A percentile compares a stretch with the other conserved stretches of the same genome.
phyloP scores from a whole-genome alignment of 92 coral and sea anemone species.

The Siderastrea siderea region DNA sequence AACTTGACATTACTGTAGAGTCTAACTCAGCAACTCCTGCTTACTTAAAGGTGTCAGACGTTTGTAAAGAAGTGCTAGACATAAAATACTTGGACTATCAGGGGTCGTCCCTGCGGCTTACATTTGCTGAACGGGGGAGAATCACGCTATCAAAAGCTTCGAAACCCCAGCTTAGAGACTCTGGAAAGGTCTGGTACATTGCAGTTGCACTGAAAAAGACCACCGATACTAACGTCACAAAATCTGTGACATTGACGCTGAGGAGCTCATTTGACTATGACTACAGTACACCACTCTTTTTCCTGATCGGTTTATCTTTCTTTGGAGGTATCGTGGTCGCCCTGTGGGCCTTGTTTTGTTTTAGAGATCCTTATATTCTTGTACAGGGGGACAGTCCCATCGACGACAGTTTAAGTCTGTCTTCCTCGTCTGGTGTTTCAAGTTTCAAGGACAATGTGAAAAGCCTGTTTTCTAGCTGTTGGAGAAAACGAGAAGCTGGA shows the following conservation, averaged over 20 bases:
- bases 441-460: constrained; percentile 16
- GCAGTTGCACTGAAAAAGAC: constrained; percentile 69
- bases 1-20: constrained; percentile 80
- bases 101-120: constrained; percentile 51
- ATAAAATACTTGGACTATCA: constrained; percentile 19
- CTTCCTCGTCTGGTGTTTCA: neutral
- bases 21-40: constrained; percentile 48
- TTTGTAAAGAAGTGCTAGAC: constrained; percentile 48
- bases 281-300: constrained; percentile 77
- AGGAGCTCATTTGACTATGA: constrained; percentile 75
- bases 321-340: constrained; percentile 84
- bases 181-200: constrained; percentile 64
- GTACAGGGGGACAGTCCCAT: constrained; percentile 6
- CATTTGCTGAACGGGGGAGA: constrained; percentile 73
- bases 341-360: constrained; percentile 89
- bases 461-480: constrained; percentile 52
- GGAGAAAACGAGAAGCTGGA: constrained; percentile 1
- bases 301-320: constrained; percentile 70
- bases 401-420: constrained; percentile 11
- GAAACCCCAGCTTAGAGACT: constrained; percentile 54
- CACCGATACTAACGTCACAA: neutral
- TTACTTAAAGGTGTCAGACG: constrained; percentile 71
- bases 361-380: constrained; percentile 78
- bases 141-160: constrained; percentile 79
- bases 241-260: constrained; percentile 67